Evolutionary conservation across 2,888 invertebrate species (phyloP).

Genomic region (Epinotia demarniana): DNA sequence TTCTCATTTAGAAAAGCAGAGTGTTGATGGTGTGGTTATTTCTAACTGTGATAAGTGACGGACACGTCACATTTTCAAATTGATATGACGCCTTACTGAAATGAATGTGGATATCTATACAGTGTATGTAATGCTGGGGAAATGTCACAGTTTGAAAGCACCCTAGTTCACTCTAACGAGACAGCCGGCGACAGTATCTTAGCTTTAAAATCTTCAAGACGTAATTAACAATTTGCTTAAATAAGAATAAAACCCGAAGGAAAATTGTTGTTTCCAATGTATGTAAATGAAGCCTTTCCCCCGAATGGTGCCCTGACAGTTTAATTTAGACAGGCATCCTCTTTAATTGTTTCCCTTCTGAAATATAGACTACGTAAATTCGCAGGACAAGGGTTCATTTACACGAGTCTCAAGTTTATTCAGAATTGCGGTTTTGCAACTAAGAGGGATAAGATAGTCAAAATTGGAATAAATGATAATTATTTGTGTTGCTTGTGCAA

Average conservation of each 20-base stretch:
- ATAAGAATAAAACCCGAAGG: constrained; percentile 40
- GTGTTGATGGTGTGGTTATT: too few relatives aligned
- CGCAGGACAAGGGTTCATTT: constrained; percentile 57
- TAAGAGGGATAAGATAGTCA: background rate
- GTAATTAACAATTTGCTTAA: constrained; percentile 32
- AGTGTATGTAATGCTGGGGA: background rate
- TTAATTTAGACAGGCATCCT: constrained; percentile 71
- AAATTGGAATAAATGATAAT: background rate
- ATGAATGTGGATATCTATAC: background rate
- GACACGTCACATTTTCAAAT: too few relatives aligned
- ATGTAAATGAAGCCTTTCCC: constrained; percentile 61
- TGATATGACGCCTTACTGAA: too few relatives aligned
- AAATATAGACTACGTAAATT: constrained; percentile 68
- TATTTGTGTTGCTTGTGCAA: too few relatives aligned
- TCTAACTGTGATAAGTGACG: too few relatives aligned
- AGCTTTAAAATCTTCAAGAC: background rate
- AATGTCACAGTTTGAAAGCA: background rate
- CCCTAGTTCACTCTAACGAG: background rate
- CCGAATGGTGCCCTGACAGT: constrained; percentile 63
- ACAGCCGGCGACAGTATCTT: background rate
- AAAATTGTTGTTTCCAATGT: constrained; percentile 50
- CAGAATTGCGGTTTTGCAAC: constrained; percentile 42
- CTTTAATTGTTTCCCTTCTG: constrained; percentile 66
- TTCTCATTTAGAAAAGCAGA: too few relatives aligned
- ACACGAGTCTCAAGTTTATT: constrained; percentile 52